Evolutionary conservation across 2,113 vertebrate genomes (phyloP).

Genomic region (Caranx melampygus): DNA sequence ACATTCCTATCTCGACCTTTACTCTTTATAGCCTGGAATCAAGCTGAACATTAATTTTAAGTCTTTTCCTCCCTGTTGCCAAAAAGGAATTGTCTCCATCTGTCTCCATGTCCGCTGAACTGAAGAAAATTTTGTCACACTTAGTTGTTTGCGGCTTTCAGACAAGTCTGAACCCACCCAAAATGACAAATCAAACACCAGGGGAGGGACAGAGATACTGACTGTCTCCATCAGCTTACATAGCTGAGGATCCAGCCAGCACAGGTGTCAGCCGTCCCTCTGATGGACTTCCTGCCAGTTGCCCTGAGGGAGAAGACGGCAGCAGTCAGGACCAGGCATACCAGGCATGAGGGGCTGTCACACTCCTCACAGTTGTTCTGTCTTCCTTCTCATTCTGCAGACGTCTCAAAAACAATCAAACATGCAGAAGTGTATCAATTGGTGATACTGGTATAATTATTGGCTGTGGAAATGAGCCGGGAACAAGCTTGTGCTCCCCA

Average conservation of each 20-base stretch:
- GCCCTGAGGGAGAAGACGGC: slow-evolving; percentile 48
- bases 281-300: slow-evolving; percentile 52
- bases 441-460: slow-evolving; percentile 58
- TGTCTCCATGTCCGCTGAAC: slow-evolving; percentile 16
- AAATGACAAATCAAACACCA: slow-evolving; percentile 38
- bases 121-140: neutral
- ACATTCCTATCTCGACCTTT: slow-evolving; percentile 16
- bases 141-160: slow-evolving; percentile 23
- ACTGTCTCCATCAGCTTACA: slow-evolving; percentile 41
- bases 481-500: slow-evolving; percentile 18
- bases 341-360: slow-evolving; percentile 14
- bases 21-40: slow-evolving; percentile 16
- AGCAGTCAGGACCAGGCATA: slow-evolving; percentile 31
- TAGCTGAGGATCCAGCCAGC: slow-evolving; percentile 37
- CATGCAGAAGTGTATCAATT: slow-evolving; percentile 52
- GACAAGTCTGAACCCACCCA: neutral
- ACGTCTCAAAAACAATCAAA: slow-evolving; percentile 58
- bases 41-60: slow-evolving; percentile 13
- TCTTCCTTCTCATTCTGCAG: slow-evolving; percentile 38
- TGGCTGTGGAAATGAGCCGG: slow-evolving; percentile 26
- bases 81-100: neutral
- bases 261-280: slow-evolving; percentile 61
- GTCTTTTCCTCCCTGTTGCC: neutral
- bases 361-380: slow-evolving; percentile 28
- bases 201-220: slow-evolving; percentile 30